A percentile compares a stretch with the other conserved stretches of the same genome.
phyloP scores from a whole-genome alignment of 2,113 vertebrate genomes.

The Mesocricetus auratus region DNA sequence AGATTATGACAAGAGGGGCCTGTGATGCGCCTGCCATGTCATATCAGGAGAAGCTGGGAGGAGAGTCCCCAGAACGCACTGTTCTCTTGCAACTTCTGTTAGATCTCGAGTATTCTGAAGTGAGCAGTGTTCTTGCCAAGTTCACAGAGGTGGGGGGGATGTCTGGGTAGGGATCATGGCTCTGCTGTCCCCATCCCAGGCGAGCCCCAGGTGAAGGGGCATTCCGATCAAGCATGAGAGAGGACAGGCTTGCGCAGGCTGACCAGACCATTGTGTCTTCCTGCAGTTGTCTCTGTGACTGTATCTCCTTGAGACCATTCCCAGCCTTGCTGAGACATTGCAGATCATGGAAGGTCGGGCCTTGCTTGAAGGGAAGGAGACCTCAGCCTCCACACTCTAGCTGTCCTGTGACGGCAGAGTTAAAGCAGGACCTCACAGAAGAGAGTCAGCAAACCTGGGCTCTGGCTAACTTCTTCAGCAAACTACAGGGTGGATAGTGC shows the following conservation, averaged over 20 bases:
- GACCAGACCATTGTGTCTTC: rapidly evolving
- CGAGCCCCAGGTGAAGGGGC: rapidly evolving
- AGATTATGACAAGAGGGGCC: rapidly evolving
- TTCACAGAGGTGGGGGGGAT: neutral
- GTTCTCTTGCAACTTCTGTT: neutral
- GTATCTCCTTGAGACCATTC: rapidly evolving
- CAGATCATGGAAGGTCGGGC: rapidly evolving
- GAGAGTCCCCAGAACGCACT: neutral
- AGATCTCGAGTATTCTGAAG: neutral
- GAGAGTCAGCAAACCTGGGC: rapidly evolving
- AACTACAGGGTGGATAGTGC: rapidly evolving
- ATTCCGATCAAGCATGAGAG: neutral
- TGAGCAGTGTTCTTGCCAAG: neutral
- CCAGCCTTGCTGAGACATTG: neutral
- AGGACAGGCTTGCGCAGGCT: rapidly evolving
- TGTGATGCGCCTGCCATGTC: rapidly evolving
- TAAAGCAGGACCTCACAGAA: neutral
- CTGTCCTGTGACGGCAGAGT: rapidly evolving
- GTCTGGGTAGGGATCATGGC: rapidly evolving
- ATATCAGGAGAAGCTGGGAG: rapidly evolving
- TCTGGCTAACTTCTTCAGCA: too few species aligned
- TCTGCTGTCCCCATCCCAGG: neutral
- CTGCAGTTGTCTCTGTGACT: too few species aligned
- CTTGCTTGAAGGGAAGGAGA: neutral
- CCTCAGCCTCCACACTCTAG: neutral